Base-by-base conservation (phyloP, 2,797 vertebrate species). In the Ara ararauna region DNA sequence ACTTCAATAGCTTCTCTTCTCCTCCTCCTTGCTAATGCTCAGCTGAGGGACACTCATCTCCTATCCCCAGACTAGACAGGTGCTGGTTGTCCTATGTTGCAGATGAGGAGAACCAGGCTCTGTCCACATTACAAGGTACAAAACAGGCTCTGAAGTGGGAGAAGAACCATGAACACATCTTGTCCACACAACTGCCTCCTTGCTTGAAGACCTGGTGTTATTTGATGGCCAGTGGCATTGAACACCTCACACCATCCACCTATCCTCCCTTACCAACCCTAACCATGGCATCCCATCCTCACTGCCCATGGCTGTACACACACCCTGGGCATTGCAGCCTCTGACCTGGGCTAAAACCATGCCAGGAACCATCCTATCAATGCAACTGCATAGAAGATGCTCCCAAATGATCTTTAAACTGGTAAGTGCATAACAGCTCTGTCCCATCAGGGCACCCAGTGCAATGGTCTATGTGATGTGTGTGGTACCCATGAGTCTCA, bases 391-490 rank as follows among this genome's bases (percentile, higher is more conserved):
- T 8, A 27, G 50, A 70, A 70, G 10, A 30, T 15, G 2, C 20
- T 82, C 53, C 13, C 13, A 50, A 44, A 72, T 32, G 4, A 12
- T 22, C 81, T 72, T 66, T n/a, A 66, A n/a, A 44, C 11, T 22
- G 16, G 21, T 21, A 13, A 38, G 8, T 5, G 38, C 4, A 1
- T 22, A 60, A 27, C 15, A 40, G 12, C 8, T 62, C 32, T 47
- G 15, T 34, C 40, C 45, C 13, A 9, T 10, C 27, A 11, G 5
- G 17, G 3, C 26, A 64, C 26, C 10, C 15, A 48, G 34, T 15
- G 36, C 21, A 9, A 34, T 8, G 54, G 29, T 38, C 19, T 40
- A 4, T 0, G 0, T 11, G 47, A 50, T 9, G 5, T 29, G 5
- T 3, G 15, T 68, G 29, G 29, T 34, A 53, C 5, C 18, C 45